Evolutionary conservation across 2,113 vertebrate species (phyloP), one percentile per base, ranked within the genome.

Genomic region (Tenebrosternarchus preto): DNA sequence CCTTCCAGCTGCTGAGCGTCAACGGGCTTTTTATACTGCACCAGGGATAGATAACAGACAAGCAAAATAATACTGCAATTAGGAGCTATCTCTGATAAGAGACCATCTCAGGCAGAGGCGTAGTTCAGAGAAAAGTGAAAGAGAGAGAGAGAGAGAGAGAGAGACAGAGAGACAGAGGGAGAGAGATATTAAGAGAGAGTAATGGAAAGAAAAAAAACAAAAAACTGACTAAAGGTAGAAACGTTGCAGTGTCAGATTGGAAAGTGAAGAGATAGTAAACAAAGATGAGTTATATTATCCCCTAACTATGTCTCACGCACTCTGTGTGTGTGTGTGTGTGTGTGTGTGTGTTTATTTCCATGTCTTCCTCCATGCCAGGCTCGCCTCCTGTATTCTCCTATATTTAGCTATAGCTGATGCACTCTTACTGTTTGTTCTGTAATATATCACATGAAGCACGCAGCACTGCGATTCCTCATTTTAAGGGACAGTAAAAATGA

Each of bases 11-110:
- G 82, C 76, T 85, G 73, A 83, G 70, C 70, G 72, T 82, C 78
- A 80, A 55, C 57, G 82, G 74, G 82, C 76, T 85, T 12, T 89
- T 89, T 78, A 83, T 89, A 88, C 86, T 82, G 86, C 77, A 77
- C 80, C 69, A 80, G 39, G 56, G 36, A 60, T 66, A 87, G 89
- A 91, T 90, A 90, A 88, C 61, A 63, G 25, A 80, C 43, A 33
- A 55, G 55, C 25, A n/a, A 57, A 80, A 84, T 73, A 87, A 89
- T 85, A 86, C 82, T 43, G 76, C 84, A 89, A 90, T 91, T 91
- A 89, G 77, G 82, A 84, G 36, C 50, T 75, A 84, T 77, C 72
- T 33, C 77, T 85, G 89, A 90, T 89, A 90, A 92, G 86, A 80
- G 72, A 16, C 9, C 59, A 61, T 61, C 59, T 15, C 9, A 50